Conservation (phyloP, 64 coral and sea anemone genomes). For the Pocillopora damicornis region DNA sequence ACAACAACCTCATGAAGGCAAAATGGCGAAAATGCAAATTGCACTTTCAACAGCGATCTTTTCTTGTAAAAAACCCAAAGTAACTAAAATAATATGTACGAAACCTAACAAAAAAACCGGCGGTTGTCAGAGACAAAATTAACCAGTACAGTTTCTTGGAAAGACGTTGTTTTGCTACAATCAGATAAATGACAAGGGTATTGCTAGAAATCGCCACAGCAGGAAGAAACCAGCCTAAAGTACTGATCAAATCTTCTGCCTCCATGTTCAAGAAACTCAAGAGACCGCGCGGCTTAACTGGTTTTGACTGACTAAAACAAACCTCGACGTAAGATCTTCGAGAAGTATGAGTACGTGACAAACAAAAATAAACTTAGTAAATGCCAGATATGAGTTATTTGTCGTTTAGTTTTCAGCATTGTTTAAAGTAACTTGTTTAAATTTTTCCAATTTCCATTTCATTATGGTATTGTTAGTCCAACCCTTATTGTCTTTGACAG, state of each 20-base stretch:
- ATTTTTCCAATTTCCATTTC: too few species aligned
- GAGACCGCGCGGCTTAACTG: not conserved
- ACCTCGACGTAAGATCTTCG: too few species aligned
- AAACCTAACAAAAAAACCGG: not conserved
- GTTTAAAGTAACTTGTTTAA: too few species aligned
- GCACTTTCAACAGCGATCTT: not conserved
- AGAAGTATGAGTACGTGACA: too few species aligned
- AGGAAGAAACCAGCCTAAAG: not conserved
- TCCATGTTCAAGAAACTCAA: not conserved
- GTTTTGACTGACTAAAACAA: too few species aligned
- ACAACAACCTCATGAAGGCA: slow-evolving; percentile 68
- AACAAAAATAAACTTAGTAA: too few species aligned
- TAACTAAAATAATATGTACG: not conserved
- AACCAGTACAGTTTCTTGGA: not conserved
- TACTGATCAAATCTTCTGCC: not conserved
- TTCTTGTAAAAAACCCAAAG: not conserved
- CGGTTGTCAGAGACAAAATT: not conserved
- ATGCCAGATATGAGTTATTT: too few species aligned
- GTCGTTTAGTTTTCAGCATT: too few species aligned
- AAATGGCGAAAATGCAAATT: slow-evolving; percentile 76
- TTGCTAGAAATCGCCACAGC: not conserved
- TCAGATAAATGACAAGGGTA: not conserved
- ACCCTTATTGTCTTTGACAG: too few species aligned
- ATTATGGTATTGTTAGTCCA: too few species aligned
- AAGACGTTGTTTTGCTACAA: not conserved